Base-by-base conservation (phyloP, 2,113 vertebrate genomes). In the Peromyscus leucopus region DNA sequence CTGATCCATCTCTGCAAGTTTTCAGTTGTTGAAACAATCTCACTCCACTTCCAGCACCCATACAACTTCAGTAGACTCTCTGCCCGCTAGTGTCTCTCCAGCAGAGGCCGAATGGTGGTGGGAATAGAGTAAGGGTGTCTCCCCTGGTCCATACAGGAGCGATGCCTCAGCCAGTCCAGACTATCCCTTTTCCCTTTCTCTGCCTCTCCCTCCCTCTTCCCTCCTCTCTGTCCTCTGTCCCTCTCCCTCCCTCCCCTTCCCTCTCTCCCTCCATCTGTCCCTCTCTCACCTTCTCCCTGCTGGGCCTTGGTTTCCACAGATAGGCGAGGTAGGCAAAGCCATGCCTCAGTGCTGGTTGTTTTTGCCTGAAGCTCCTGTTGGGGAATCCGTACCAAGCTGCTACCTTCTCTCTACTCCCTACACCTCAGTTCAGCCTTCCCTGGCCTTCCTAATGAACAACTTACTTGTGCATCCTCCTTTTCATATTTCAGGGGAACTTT, bases 121-220 rank as follows among this genome's bases (percentile, higher is more conserved):
- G 57, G 80, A n/a, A 12, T 26, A 36, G 55, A 33, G 12, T 21
- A 59, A 61, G 11, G 11, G 2, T 22, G 15, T 39, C 55, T 83
- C 26, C 57, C 19, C 5, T 59, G 16, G 3, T 2, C 19, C 36
- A 83, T 26, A 61, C 1, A 19, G 48, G 36, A n/a, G 9, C 51
- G 33, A 87, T 1, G 12, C 11, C 21, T 26, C 76, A n/a, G 42
- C 24, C 8, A 5, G 17, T 13, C 59, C 59, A 26, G 19, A 0
- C 28, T 39, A 36, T 19, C 24, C 36, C n/a, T 65, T 83, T 42
- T 61, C 79, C 83, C 36, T 39, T 55, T 55, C 51, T 55, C 75
- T 48, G 1, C 10, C 19, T 75, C 39, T 0, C 16, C 42, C 31
- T 5, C 6, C 26, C 39, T 65, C 63, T 36, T 55, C 4, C 1